Evolutionary conservation across 2,797 vertebrate species (phyloP).

Genomic region (Cynopterus sphinx): DNA sequence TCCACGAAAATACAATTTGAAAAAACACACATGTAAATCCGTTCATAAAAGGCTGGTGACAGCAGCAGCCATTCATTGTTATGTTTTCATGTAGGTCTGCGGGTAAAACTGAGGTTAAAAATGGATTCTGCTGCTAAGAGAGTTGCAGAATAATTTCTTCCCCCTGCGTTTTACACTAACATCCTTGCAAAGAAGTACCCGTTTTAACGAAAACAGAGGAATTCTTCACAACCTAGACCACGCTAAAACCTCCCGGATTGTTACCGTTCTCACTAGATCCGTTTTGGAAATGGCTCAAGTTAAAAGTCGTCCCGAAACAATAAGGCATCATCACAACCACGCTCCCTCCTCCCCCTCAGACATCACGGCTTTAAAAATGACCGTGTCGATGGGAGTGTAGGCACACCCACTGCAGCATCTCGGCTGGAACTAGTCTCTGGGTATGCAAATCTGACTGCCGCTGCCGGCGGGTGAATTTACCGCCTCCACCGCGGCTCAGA

Average conservation of each 20-base stretch:
- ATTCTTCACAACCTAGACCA: neutral
- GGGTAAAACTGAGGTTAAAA: neutral
- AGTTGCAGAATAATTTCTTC: neutral
- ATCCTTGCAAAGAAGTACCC: neutral
- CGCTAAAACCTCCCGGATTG: neutral
- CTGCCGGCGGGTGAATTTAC: neutral
- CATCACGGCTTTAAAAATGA: slow-evolving; percentile 8
- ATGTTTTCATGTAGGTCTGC: neutral
- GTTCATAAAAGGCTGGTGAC: neutral
- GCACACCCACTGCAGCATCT: slow-evolving; percentile 36
- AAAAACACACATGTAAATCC: neutral
- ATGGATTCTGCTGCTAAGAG: neutral
- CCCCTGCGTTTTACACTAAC: neutral
- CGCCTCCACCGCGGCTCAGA: neutral
- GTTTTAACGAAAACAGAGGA: neutral
- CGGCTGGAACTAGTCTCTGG: neutral
- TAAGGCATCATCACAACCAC: neutral
- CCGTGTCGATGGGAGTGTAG: neutral
- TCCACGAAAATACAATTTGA: neutral
- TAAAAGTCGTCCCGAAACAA: neutral
- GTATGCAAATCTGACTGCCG: neutral
- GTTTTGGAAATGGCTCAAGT: neutral
- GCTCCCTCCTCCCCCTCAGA: neutral
- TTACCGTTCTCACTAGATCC: neutral
- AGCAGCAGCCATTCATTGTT: neutral